Evolutionary conservation across 2,888 invertebrate genomes (phyloP).

Genomic region (Oscheius myriophilus): DNA sequence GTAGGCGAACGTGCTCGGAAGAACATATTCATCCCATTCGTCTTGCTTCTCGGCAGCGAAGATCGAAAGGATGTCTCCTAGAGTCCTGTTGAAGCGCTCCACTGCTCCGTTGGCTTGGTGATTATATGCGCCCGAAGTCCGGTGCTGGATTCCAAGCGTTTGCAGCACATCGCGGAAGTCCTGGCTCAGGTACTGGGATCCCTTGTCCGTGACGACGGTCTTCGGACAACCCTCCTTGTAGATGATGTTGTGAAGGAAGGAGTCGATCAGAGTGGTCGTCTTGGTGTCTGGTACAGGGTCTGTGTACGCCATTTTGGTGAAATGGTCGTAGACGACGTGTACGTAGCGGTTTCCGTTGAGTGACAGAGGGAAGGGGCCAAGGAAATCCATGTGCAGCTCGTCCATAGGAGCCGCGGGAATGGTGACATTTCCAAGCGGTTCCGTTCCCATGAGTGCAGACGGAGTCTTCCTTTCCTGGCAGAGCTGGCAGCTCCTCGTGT

Average conservation of each 20-base stretch:
- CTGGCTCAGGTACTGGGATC: conserved; percentile 6
- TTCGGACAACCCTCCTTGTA: conserved; percentile 2
- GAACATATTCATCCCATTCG: conserved; percentile 17
- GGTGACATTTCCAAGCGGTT: too few species aligned
- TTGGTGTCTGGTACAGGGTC: conserved; percentile 17
- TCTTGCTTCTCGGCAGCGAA: background rate
- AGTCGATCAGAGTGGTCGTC: background rate
- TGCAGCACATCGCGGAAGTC: background rate
- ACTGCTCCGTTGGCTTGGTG: conserved; percentile 26
- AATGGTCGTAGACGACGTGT: conserved; percentile 15
- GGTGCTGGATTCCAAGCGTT: conserved; percentile 5
- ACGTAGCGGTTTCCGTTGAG: conserved; percentile 26
- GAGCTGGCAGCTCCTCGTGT: too few species aligned
- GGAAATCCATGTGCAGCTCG: too few species aligned
- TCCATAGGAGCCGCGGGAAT: too few species aligned
- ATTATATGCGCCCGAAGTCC: conserved; percentile 10
- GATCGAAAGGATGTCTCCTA: too few species aligned
- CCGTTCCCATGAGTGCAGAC: too few species aligned
- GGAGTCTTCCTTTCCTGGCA: too few species aligned
- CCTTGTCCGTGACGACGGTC: conserved; percentile 6
- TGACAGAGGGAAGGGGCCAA: conserved; percentile 32
- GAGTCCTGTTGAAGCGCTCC: conserved; percentile 17
- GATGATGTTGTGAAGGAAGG: conserved; percentile 1
- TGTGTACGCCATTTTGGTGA: conserved; percentile 31
- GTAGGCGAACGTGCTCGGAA: conserved; percentile 2